Conservation (phyloP, 2,113 vertebrate genomes). For the Acinonyx jubatus region DNA sequence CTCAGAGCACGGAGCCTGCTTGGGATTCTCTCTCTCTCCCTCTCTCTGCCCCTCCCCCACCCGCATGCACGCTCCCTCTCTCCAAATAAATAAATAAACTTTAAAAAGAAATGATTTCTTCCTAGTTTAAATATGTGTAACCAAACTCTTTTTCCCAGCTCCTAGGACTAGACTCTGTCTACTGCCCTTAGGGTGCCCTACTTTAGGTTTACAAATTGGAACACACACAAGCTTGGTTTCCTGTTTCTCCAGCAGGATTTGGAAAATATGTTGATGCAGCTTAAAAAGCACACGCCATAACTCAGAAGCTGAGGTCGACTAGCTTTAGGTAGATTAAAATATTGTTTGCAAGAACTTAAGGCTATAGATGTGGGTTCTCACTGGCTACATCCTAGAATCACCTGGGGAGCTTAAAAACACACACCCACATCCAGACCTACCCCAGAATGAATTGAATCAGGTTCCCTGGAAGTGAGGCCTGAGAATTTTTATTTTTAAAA, state of each 20-base stretch:
- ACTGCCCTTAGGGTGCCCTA: background rate
- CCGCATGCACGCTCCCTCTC: too few species aligned
- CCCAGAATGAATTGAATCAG: background rate
- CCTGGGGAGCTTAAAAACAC: background rate
- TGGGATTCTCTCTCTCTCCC: too few species aligned
- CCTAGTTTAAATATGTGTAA: background rate
- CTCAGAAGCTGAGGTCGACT: background rate
- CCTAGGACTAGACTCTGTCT: background rate
- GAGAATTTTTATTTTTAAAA: background rate
- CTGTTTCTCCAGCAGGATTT: slow-evolving; percentile 13
- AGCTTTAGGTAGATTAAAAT: background rate
- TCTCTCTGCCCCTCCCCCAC: too few species aligned
- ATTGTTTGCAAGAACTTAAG: background rate
- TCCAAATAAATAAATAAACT: too few species aligned
- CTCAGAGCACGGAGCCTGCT: too few species aligned
- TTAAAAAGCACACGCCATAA: background rate
- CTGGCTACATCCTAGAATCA: background rate
- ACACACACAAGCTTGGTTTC: background rate
- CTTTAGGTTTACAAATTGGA: slow-evolving; percentile 2
- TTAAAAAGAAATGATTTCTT: background rate
- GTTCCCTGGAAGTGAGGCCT: background rate
- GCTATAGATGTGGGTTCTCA: background rate
- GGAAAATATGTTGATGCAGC: background rate
- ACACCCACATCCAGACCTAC: too few species aligned
- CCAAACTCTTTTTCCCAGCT: background rate